Evolutionary conservation across 1,140 invertebrate species (phyloP).

Genomic region (Bursaphelenchus mucronatus): DNA sequence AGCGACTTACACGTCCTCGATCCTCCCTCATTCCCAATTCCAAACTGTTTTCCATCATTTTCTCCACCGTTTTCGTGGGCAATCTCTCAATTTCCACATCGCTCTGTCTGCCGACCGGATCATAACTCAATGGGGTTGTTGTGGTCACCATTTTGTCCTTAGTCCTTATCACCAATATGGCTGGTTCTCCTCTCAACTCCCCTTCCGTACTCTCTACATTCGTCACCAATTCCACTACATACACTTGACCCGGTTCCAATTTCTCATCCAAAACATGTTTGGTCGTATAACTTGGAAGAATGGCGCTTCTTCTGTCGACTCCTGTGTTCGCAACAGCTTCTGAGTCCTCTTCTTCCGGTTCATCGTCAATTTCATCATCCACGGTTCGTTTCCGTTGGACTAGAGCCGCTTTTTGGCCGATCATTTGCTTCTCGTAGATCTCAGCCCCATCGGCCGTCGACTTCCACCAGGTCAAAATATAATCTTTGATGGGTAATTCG

Average conservation of each 20-base stretch:
- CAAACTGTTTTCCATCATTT: background rate
- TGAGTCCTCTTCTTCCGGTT: conserved; percentile 33
- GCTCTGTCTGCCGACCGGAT: background rate
- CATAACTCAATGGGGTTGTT: background rate
- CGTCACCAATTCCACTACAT: conserved; percentile 49
- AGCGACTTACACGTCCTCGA: no score
- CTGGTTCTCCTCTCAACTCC: conserved; percentile 51
- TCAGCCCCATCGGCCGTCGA: conserved; percentile 22
- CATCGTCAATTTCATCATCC: conserved; percentile 30
- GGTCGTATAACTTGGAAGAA: conserved; percentile 42
- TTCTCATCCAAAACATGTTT: conserved; percentile 26
- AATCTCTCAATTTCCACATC: no score
- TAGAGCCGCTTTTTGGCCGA: conserved; percentile 30
- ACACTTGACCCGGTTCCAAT: conserved; percentile 43
- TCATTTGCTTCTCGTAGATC: conserved; percentile 32
- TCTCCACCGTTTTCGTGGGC: background rate
- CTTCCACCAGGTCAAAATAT: conserved; percentile 36
- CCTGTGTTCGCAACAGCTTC: conserved; percentile 6
- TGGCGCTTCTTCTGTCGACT: conserved; percentile 9
- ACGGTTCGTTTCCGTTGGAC: conserved; percentile 16
- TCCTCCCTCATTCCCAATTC: background rate
- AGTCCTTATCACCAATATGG: conserved; percentile 32
- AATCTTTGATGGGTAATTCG: conserved; percentile 53
- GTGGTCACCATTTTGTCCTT: background rate
- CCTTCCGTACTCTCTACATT: conserved; percentile 51